Base-by-base conservation (phyloP, 2,113 vertebrate species). In the Sorex fumeus region DNA sequence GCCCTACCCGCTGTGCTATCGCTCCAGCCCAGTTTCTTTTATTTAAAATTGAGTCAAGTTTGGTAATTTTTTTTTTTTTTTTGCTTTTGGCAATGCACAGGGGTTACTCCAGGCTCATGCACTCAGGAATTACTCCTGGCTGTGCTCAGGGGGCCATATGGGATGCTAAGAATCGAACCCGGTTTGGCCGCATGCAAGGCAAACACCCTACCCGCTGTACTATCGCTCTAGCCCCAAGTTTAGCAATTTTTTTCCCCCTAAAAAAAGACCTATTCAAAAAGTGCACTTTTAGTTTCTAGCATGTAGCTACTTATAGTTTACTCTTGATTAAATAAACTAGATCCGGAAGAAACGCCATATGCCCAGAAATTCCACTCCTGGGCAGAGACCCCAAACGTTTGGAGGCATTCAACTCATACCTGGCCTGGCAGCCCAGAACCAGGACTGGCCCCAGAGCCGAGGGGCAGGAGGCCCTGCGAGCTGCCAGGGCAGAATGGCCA, bases 211-310 rank as follows among this genome's bases (percentile, higher is more conserved):
- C n/a, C n/a, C n/a, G n/a, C n/a, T n/a, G n/a, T n/a, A n/a, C n/a
- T n/a, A n/a, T n/a, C n/a, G n/a, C n/a, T n/a, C n/a, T n/a, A n/a
- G n/a, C n/a, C n/a, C n/a, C n/a, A n/a, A n/a, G n/a, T 47, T 88
- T 82, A 79, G 69, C 66, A 43, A 77, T 75, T 69, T 85, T 57
- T 75, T 2, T 67, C 82, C n/a, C 87, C 74, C 76, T 40, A 80
- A 60, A 28, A 50, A 87, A 76, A 80, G 47, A 50, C 5, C 2
- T 71, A 2, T 32, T 67, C 8, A 28, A 88, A 9, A n/a, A 72
- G 27, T 67, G 30, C n/a, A 80, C 3, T 67, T 71, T 86, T 78
- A 57, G 25, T 74, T 84, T 88, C 40, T 74, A 25, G 15, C 64
- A 25, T 15, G 30, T 72, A 80, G 2, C 1, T 75, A 6, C 8